phyloP scores from a whole-genome alignment of 1,140 invertebrate genomes.

The Rhagoletis pomonella region DNA sequence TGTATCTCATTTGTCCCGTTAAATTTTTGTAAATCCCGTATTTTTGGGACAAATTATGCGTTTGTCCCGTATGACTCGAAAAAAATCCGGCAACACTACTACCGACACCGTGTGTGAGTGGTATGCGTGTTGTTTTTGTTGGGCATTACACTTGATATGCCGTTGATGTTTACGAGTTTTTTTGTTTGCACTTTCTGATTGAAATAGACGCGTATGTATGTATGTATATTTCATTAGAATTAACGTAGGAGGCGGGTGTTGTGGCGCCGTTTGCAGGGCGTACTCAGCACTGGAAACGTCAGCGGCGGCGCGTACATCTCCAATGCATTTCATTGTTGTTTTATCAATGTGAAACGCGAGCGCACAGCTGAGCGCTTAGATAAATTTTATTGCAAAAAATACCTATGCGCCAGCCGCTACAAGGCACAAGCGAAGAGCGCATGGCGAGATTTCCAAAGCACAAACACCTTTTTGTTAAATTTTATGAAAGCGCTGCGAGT shows the following conservation, averaged over 20 bases:
- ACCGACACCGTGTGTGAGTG: too few species aligned
- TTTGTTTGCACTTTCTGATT: background rate
- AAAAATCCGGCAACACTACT: too few species aligned
- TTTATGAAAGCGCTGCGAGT: background rate
- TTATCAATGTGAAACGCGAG: background rate
- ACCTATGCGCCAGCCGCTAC: background rate
- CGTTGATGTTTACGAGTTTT: background rate
- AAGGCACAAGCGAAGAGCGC: background rate
- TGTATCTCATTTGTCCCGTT: too few species aligned
- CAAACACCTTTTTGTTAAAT: background rate
- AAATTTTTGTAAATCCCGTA: too few species aligned
- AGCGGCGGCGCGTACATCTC: conserved; percentile 15
- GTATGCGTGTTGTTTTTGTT: conserved; percentile 37
- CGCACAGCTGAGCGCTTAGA: background rate
- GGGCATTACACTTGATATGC: conserved; percentile 39
- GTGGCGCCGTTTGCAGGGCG: background rate
- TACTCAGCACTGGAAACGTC: background rate
- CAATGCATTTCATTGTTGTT: background rate
- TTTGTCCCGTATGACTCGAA: too few species aligned
- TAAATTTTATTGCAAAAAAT: background rate
- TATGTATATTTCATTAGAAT: conserved; percentile 5
- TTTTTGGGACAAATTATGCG: too few species aligned
- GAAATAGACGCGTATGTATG: background rate
- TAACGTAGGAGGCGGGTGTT: too few species aligned
- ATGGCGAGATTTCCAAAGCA: background rate